Conservation (phyloP, 2,888 invertebrate species). For the Auanema sp. region DNA sequence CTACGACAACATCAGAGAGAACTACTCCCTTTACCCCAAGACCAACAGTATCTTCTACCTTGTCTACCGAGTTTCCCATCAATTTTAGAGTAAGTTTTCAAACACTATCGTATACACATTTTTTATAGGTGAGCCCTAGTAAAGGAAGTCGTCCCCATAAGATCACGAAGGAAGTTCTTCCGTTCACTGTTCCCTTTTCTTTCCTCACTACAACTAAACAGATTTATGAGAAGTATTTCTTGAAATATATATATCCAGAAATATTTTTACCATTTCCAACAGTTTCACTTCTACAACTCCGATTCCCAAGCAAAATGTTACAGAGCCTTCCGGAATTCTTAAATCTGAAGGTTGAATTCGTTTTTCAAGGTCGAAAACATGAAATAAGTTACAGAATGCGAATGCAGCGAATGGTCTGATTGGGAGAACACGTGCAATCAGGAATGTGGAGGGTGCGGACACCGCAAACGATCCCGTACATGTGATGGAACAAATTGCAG, state of each 20-base stretch:
- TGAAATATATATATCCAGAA: too few relatives aligned
- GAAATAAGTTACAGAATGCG: constrained; percentile 41
- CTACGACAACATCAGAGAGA: constrained; percentile 20
- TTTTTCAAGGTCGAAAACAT: not conserved
- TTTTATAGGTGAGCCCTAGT: too few relatives aligned
- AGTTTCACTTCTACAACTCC: not conserved
- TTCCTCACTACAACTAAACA: too few relatives aligned
- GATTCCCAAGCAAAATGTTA: not conserved
- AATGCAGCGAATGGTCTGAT: constrained; percentile 56
- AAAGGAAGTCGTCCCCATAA: not conserved
- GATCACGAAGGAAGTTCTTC: too few relatives aligned
- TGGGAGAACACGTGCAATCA: constrained; percentile 57
- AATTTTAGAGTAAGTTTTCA: not conserved
- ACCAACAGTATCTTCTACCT: constrained; percentile 4
- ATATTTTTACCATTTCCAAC: too few relatives aligned
- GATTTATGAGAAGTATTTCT: too few relatives aligned
- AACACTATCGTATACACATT: too few relatives aligned
- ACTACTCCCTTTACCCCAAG: constrained; percentile 16
- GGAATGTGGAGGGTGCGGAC: constrained; percentile 63
- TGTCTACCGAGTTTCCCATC: too few relatives aligned
- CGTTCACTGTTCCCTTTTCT: too few relatives aligned
- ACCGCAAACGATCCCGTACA: constrained; percentile 39
- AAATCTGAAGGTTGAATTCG: not conserved
- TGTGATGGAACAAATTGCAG: constrained; percentile 45
- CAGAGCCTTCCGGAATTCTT: not conserved